Conservation (phyloP, 2,113 vertebrate genomes). For the Campylomormyrus tamandua region DNA sequence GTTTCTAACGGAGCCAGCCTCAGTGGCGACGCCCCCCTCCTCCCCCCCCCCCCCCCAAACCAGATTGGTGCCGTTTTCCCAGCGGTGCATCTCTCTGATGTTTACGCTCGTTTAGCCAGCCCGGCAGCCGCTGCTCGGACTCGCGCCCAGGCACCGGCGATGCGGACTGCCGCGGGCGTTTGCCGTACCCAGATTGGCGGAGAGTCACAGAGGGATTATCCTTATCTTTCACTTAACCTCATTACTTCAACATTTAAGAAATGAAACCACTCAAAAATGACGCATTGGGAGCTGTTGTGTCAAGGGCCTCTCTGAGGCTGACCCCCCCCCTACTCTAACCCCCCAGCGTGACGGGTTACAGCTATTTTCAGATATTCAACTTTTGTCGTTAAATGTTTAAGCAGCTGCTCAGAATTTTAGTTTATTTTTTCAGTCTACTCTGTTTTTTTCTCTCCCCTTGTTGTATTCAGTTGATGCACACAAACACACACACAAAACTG, state of each 20-base stretch:
- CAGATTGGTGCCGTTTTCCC: neutral
- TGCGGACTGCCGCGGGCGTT: neutral
- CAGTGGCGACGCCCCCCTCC: neutral
- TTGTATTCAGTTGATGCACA: neutral
- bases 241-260: constrained; percentile 18
- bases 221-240: constrained; percentile 11
- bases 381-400: neutral
- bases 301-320: neutral
- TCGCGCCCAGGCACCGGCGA: neutral
- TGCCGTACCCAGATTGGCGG: neutral
- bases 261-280: constrained; percentile 12
- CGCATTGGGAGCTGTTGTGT: neutral
- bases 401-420: neutral
- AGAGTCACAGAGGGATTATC: constrained; percentile 7
- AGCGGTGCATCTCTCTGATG: neutral
- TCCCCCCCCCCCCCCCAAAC: neutral
- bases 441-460: neutral
- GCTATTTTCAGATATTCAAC: neutral
- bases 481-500: neutral
- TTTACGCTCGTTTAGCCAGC: neutral
- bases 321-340: neutral
- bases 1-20: neutral
- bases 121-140: neutral
- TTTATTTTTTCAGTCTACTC: neutral
- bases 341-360: neutral